phyloP scores from a whole-genome alignment of 2,113 vertebrate species.

The Pedionomus torquatus region DNA sequence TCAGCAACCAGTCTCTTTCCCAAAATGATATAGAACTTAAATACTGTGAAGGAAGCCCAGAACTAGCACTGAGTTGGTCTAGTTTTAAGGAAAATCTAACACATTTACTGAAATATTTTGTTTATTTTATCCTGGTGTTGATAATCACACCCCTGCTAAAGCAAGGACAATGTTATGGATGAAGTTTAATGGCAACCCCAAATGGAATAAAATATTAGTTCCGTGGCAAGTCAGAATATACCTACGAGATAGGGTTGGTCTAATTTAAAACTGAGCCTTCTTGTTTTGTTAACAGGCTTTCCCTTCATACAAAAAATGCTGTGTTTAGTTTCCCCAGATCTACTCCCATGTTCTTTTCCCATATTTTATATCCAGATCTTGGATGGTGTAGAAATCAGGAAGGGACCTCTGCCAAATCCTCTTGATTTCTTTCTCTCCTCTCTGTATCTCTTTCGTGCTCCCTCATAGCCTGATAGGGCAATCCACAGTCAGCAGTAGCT shows the following conservation, averaged over 20 bases:
- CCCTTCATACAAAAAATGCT: not conserved
- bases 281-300: not conserved
- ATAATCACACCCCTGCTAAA: not conserved
- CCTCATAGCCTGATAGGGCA: not conserved
- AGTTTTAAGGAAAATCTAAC: not conserved
- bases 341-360: not conserved
- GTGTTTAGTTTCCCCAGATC: fast-evolving
- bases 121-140: not conserved
- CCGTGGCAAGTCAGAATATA: not conserved
- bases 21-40: not conserved
- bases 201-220: not conserved
- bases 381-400: not conserved
- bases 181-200: not conserved
- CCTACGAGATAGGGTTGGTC: not conserved
- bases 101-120: not conserved
- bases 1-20: not conserved
- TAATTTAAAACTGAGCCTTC: not conserved
- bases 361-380: not conserved
- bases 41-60: not conserved
- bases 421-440: not conserved
- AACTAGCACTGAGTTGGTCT: not conserved
- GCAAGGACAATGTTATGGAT: not conserved
- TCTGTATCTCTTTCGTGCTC: not conserved
- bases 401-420: not conserved
- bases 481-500: not conserved